These are phyloP conservation scores for Synaphobranchus kaupii DNA, from an alignment of 2,797 vertebrate species.

Conservation along the genomic window DNA sequence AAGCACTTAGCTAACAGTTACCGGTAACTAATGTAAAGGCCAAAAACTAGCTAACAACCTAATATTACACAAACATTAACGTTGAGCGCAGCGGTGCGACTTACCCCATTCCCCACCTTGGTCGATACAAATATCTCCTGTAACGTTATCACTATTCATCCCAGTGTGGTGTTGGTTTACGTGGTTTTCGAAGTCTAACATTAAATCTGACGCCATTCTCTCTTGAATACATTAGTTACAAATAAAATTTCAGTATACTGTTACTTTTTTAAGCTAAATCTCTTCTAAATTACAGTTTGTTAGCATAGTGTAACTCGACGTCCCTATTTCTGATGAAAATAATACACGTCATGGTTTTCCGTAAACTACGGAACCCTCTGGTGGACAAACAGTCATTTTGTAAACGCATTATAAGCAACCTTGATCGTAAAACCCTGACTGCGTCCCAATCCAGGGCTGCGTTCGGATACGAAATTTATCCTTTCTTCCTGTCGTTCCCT, in stretches of 20 bases:
- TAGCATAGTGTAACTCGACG: conserved; percentile 22
- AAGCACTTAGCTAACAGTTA: too few species aligned
- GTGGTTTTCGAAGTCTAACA: conserved; percentile 61
- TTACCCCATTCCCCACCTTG: conserved; percentile 77
- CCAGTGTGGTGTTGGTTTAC: conserved; percentile 33
- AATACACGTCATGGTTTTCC: conserved; percentile 58
- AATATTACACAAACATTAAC: too few species aligned
- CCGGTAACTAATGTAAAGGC: too few species aligned
- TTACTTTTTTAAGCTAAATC: background rate
- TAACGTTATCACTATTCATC: conserved; percentile 55
- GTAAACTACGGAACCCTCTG: conserved; percentile 59
- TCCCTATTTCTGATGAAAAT: conserved; percentile 38
- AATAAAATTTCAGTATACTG: conserved; percentile 20
- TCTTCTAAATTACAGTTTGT: background rate
- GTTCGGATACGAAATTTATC: too few species aligned
- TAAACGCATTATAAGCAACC: too few species aligned
- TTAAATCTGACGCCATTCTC: conserved; percentile 64
- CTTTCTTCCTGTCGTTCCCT: too few species aligned
- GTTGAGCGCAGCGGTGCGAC: conserved; percentile 11
- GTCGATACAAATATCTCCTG: conserved; percentile 60
- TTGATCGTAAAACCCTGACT: too few species aligned
- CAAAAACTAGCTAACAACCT: background rate
- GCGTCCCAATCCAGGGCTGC: too few species aligned
- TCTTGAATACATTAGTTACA: conserved; percentile 63
- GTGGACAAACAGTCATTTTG: conserved; percentile 44